These are phyloP conservation scores for Hoplodrina ambigua DNA, from an alignment of 2,888 invertebrate species.

Conservation along the genomic window DNA sequence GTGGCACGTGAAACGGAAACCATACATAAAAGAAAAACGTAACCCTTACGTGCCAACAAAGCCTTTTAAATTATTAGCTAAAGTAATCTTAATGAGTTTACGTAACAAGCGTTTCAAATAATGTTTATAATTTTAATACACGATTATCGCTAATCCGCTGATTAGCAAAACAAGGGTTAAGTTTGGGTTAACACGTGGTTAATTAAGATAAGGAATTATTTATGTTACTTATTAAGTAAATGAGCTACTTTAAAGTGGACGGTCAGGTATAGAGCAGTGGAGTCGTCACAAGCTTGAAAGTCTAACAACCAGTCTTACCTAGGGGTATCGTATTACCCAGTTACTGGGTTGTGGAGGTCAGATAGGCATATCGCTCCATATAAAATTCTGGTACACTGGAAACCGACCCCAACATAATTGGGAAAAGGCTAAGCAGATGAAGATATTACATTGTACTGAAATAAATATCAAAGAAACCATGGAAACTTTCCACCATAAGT, in stretches of 20 bases:
- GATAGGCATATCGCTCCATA: too few relatives aligned
- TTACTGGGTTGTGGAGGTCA: too few relatives aligned
- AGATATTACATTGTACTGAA: too few relatives aligned
- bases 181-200: constrained; percentile 35
- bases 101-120: background rate
- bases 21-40: background rate
- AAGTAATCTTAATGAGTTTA: background rate
- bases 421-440: too few relatives aligned
- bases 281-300: too few relatives aligned
- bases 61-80: background rate
- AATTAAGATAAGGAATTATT: constrained; percentile 39
- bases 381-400: too few relatives aligned
- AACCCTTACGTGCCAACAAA: background rate
- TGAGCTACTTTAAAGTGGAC: background rate
- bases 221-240: constrained; percentile 34
- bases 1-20: too few relatives aligned
- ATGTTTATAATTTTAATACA: constrained; percentile 15
- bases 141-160: constrained; percentile 20
- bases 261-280: constrained; percentile 8
- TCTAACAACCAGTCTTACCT: too few relatives aligned
- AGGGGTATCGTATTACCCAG: too few relatives aligned
- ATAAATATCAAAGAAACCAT: background rate
- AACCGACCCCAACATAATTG: too few relatives aligned
- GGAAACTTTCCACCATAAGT: constrained; percentile 34
- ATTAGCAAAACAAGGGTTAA: constrained; percentile 49